These are phyloP conservation scores for Pseudomugil tenellus DNA, from an alignment of 2,797 vertebrate species.

Conservation along the genomic window DNA sequence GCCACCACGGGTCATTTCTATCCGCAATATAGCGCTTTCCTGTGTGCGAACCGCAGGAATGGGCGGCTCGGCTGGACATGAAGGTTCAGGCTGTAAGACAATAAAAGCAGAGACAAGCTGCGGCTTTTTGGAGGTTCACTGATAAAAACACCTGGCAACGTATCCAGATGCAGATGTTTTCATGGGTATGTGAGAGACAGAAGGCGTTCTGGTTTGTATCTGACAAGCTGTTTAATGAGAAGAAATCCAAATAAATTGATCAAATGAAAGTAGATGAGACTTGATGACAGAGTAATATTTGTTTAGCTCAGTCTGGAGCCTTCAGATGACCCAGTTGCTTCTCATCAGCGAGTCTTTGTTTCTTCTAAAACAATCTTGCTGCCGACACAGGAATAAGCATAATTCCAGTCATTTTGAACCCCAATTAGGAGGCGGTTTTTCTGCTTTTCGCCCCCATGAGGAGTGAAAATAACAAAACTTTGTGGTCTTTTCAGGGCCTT, in stretches of 20 bases:
- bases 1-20: slow-evolving; percentile 68
- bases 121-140: not conserved
- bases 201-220: too few relatives aligned
- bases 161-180: not conserved
- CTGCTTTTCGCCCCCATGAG: not conserved
- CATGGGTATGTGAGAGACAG: too few relatives aligned
- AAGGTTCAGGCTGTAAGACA: slow-evolving; percentile 57
- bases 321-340: slow-evolving; percentile 30
- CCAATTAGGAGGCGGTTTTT: slow-evolving; percentile 20
- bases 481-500: not conserved
- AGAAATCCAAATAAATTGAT: not conserved
- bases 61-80: slow-evolving; percentile 57
- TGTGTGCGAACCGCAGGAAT: slow-evolving; percentile 74
- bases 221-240: not conserved
- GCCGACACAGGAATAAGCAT: slow-evolving; percentile 9
- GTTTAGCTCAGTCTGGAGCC: slow-evolving; percentile 41
- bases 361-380: slow-evolving; percentile 29
- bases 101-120: too few relatives aligned
- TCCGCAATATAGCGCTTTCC: slow-evolving; percentile 68
- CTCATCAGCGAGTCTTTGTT: slow-evolving; percentile 43
- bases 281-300: slow-evolving; percentile 29
- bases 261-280: not conserved
- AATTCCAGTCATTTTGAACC: slow-evolving; percentile 37
- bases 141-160: not conserved
- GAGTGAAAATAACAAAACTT: not conserved